These are phyloP conservation scores for Schrankia costaestrigalis DNA, from an alignment of 2,888 invertebrate species.

Conservation along the genomic window DNA sequence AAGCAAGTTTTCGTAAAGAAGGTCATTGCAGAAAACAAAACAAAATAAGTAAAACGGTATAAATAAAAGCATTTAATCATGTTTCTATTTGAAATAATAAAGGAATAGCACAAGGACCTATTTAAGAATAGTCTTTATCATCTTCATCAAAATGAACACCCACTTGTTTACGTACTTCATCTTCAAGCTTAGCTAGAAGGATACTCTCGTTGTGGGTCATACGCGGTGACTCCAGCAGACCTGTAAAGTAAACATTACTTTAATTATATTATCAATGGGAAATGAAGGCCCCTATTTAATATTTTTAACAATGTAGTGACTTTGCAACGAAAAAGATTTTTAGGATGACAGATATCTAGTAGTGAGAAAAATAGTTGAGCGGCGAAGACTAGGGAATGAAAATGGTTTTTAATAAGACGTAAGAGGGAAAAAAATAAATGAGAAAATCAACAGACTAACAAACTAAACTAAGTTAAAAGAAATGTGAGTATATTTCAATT, in stretches of 20 bases:
- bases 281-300: background rate
- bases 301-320: background rate
- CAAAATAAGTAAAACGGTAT: no score
- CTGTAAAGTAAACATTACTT: slow-evolving; percentile 47
- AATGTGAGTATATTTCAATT: no score
- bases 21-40: no score
- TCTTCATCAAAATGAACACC: slow-evolving; percentile 74
- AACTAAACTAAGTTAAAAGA: no score
- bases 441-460: no score
- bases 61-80: no score
- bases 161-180: slow-evolving; percentile 83
- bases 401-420: background rate
- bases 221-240: slow-evolving; percentile 83
- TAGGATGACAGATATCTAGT: no score
- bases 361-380: no score
- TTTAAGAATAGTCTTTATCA: slow-evolving; percentile 4
- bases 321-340: background rate
- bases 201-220: slow-evolving; percentile 84
- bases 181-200: slow-evolving; percentile 85
- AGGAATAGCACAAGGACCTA: no score
- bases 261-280: background rate
- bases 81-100: no score
- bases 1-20: no score
- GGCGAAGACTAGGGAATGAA: background rate
- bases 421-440: no score